Evolutionary conservation across 2,888 invertebrate genomes (phyloP), one percentile per base, ranked within the genome.

Genomic region (Agrotis segetum): DNA sequence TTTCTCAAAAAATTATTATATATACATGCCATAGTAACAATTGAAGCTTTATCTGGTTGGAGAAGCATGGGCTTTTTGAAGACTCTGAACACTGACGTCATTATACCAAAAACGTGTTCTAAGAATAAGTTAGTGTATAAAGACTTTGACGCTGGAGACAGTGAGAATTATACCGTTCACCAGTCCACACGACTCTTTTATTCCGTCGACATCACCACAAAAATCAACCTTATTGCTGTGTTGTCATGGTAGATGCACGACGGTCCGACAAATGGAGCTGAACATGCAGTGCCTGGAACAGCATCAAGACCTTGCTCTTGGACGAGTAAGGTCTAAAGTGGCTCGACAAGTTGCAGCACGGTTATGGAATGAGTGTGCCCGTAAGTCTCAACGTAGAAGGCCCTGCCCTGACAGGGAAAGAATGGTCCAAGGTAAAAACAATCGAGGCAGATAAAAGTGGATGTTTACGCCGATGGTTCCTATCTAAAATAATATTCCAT

Each of bases 41-140:
- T 55, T 55, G 55, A 29, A 55, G 55, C 53, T 24, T 24, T 53
- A 53, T 53, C 24, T 24, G 53, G 24, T 53, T 53, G 53, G 21
- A 24, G 53, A 53, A 53, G 53, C 53, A 53, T 53, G 24, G 53
- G 53, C 53, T 53, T 53, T 53, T 24, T 53, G 53, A 53, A 53
- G 24, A 53, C 53, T 53, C 49, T 49, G n/a, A 49, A 49, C 46
- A 46, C 46, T 46, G 46, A 46, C 46, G 46, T 46, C 46, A 46
- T 52, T 21, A 52, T 52, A 52, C 52, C 29, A 29, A 29, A 29
- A 29, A 29, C 29, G 29, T 29, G 29, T 29, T 29, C 29, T 29
- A 29, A n/a, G n/a, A n/a, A n/a, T n/a, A n/a, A n/a, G n/a, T n/a
- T n/a, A n/a, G n/a, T n/a, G n/a, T n/a, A n/a, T n/a, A n/a, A n/a